Evolutionary conservation across 2,797 vertebrate species (phyloP).

Genomic region (Myotis pilosus): DNA sequence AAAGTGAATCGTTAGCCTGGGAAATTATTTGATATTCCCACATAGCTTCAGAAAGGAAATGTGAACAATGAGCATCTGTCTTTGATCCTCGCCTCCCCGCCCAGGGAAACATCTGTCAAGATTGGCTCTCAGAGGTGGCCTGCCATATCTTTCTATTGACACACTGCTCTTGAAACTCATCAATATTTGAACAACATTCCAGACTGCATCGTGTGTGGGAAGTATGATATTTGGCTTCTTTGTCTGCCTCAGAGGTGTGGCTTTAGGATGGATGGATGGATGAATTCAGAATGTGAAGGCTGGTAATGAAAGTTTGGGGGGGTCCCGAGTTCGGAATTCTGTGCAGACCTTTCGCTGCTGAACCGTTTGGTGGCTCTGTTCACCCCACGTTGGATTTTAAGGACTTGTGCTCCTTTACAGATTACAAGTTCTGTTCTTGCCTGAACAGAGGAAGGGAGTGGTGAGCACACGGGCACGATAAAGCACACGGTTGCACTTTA

Average conservation of each 20-base stretch:
- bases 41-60: conserved; percentile 2
- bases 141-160: not conserved
- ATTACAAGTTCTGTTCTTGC: not conserved
- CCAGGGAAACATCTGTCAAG: not conserved
- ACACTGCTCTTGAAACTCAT: not conserved
- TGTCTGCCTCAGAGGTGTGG: not conserved
- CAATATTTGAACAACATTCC: conserved; percentile 22
- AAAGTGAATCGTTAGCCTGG: not conserved
- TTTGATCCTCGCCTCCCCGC: not conserved
- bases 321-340: not conserved
- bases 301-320: not conserved
- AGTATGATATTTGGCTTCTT: not conserved
- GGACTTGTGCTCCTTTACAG: not conserved
- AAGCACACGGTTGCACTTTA: not conserved
- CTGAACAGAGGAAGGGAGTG: not conserved
- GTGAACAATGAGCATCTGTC: not conserved
- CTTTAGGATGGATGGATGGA: not conserved
- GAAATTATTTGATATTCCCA: not conserved
- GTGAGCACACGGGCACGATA: not conserved
- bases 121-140: not conserved
- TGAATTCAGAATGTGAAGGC: not conserved
- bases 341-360: not conserved
- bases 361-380: not conserved
- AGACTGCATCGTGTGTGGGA: not conserved
- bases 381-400: not conserved